These are phyloP conservation scores for Harpegnathos saltator DNA, from an alignment of 1,140 invertebrate genomes.

Conservation along the genomic window DNA sequence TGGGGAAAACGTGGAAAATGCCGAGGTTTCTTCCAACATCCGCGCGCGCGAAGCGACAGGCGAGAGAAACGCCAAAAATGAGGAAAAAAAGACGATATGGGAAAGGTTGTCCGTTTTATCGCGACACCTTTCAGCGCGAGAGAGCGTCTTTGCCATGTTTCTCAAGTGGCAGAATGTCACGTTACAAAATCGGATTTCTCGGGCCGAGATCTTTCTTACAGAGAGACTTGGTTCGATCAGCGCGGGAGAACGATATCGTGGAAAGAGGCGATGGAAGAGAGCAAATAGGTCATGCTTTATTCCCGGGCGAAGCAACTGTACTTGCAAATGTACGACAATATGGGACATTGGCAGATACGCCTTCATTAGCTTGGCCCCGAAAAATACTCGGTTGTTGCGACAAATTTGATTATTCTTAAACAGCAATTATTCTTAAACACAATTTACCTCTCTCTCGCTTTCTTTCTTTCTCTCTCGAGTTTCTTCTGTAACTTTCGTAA, in stretches of 20 bases:
- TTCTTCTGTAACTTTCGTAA: not conserved
- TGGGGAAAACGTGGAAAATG: slow-evolving; percentile 41
- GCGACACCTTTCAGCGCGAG: slow-evolving; percentile 22
- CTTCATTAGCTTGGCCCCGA: slow-evolving; percentile 12
- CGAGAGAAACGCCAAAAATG: slow-evolving; percentile 25
- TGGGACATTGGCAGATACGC: not conserved
- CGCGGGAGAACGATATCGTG: slow-evolving; percentile 13
- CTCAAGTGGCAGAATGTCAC: slow-evolving; percentile 54
- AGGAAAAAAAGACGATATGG: slow-evolving; percentile 6
- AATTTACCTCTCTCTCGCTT: too few relatives aligned
- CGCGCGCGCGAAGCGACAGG: slow-evolving; percentile 1
- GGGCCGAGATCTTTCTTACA: slow-evolving; percentile 40
- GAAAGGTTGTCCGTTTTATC: slow-evolving; percentile 29
- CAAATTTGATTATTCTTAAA: slow-evolving; percentile 33
- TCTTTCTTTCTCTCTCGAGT: not conserved
- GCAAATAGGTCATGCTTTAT: slow-evolving; percentile 49
- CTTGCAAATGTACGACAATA: not conserved
- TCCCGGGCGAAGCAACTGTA: slow-evolving; percentile 7
- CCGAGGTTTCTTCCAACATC: slow-evolving; percentile 32
- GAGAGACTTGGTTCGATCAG: slow-evolving; percentile 44
- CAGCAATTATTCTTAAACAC: slow-evolving; percentile 24
- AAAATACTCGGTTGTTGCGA: slow-evolving; percentile 13
- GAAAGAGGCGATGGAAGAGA: not conserved
- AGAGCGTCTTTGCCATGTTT: slow-evolving; percentile 50
- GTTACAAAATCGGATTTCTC: slow-evolving; percentile 52